Evolutionary conservation across 2,113 vertebrate species (phyloP).

Genomic region (Paracanthobrama guichenoti): DNA sequence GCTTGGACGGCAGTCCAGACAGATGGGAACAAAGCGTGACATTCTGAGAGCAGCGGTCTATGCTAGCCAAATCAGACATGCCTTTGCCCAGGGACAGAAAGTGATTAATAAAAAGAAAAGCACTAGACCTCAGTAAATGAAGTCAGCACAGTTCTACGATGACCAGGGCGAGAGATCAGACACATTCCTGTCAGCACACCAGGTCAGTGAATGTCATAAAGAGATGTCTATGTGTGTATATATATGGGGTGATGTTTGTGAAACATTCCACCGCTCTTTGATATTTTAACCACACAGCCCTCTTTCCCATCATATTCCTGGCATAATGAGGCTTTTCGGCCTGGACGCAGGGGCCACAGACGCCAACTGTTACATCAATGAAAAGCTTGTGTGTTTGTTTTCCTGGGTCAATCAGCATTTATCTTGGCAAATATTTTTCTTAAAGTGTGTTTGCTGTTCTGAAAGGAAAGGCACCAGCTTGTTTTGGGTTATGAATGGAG

Average conservation of each 20-base stretch:
- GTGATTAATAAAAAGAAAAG: slow-evolving; percentile 49
- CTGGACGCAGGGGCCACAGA: slow-evolving; percentile 62
- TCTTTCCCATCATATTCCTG: slow-evolving; percentile 37
- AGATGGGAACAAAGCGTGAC: slow-evolving; percentile 2
- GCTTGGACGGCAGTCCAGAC: not conserved
- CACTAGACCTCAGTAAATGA: slow-evolving; percentile 32
- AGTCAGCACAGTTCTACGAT: slow-evolving; percentile 43
- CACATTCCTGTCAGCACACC: slow-evolving; percentile 46
- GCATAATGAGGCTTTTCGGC: slow-evolving; percentile 65
- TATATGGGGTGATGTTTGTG: slow-evolving; percentile 61
- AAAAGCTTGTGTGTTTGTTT: slow-evolving; percentile 53
- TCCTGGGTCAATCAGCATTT: slow-evolving; percentile 60
- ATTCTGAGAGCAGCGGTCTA: not conserved
- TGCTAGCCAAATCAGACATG: not conserved
- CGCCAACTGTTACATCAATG: slow-evolving; percentile 60
- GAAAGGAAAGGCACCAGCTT: slow-evolving; percentile 57
- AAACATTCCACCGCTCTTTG: slow-evolving; percentile 68
- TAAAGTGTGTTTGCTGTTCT: slow-evolving; percentile 70
- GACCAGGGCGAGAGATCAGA: slow-evolving; percentile 35
- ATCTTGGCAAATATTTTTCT: slow-evolving; percentile 75
- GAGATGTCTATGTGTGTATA: slow-evolving; percentile 43
- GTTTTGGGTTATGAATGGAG: slow-evolving; percentile 46
- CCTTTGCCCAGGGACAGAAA: not conserved
- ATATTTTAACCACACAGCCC: slow-evolving; percentile 63
- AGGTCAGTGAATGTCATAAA: slow-evolving; percentile 42